These are phyloP conservation scores for Cyphomyrus discorhynchus DNA, from an alignment of 2,113 vertebrate species.

Conservation along the genomic window DNA sequence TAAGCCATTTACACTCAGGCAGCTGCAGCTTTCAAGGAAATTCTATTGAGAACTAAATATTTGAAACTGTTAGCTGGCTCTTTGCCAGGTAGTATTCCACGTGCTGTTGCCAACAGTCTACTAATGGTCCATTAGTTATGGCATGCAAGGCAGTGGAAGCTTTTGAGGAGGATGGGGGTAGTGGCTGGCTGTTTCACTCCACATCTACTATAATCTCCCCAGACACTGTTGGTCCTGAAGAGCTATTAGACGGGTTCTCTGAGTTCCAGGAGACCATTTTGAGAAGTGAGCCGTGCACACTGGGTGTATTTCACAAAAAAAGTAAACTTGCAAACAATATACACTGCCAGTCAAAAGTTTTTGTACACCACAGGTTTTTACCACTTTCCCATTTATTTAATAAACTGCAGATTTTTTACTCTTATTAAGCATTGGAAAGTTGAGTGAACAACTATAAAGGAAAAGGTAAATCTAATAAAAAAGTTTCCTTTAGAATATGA, in stretches of 20 bases:
- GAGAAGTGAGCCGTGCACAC: neutral
- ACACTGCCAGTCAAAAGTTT: too few species aligned
- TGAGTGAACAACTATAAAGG: too few species aligned
- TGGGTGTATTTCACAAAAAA: neutral
- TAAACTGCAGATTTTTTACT: too few species aligned
- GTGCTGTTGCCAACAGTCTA: slow-evolving; percentile 38
- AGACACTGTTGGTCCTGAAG: neutral
- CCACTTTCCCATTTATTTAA: too few species aligned
- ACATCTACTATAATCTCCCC: neutral
- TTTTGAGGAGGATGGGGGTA: neutral
- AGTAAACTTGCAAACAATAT: neutral
- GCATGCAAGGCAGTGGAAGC: neutral
- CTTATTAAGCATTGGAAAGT: too few species aligned
- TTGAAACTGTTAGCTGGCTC: slow-evolving; percentile 55
- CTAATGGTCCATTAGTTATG: slow-evolving; percentile 18
- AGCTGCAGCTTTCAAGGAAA: slow-evolving; percentile 44
- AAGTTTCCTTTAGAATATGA: too few species aligned
- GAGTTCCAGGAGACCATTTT: neutral
- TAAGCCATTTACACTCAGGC: slow-evolving; percentile 47
- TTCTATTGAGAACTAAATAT: slow-evolving; percentile 58
- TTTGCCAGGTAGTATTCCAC: slow-evolving; percentile 37
- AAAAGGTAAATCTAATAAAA: too few species aligned
- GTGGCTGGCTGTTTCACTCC: neutral
- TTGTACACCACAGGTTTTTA: too few species aligned
- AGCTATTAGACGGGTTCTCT: neutral